phyloP scores from a whole-genome alignment of 2,888 invertebrate genomes.

The Trissolcus japonicus region DNA sequence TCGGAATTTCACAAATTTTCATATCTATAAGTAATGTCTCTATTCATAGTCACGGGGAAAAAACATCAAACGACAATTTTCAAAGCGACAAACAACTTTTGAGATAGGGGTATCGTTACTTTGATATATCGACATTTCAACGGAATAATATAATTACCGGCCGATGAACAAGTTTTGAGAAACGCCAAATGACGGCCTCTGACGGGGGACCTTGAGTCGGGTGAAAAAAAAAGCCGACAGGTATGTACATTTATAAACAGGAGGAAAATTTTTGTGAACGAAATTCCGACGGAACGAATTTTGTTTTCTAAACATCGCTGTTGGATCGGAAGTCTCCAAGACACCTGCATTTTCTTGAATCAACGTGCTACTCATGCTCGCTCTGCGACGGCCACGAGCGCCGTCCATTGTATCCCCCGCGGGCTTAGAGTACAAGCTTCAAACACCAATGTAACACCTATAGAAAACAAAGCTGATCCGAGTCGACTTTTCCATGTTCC shows the following conservation, averaged over 20 bases:
- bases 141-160: slow-evolving; percentile 5
- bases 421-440: slow-evolving; percentile 12
- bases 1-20: not conserved
- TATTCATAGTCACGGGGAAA: no score
- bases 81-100: not conserved
- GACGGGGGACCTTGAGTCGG: slow-evolving; percentile 14
- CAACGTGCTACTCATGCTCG: slow-evolving; percentile 39
- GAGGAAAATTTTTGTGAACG: slow-evolving; percentile 63
- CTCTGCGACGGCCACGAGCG: slow-evolving; percentile 46
- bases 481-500: slow-evolving; percentile 39
- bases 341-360: slow-evolving; percentile 61
- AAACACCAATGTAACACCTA: slow-evolving; percentile 1
- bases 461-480: slow-evolving; percentile 14
- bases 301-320: slow-evolving; percentile 71
- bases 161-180: not conserved
- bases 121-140: slow-evolving; percentile 7
- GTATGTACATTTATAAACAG: slow-evolving; percentile 35
- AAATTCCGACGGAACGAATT: slow-evolving; percentile 71
- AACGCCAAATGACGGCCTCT: not conserved
- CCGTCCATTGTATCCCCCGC: slow-evolving; percentile 18
- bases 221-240: slow-evolving; percentile 29
- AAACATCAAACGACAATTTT: no score
- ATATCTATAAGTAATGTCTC: not conserved
- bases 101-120: not conserved
- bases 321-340: slow-evolving; percentile 57